Percentiles rank a stretch among this genome's conserved stretches.
phyloP scores from a whole-genome alignment of 2,797 vertebrate genomes.

The Channa striata region DNA sequence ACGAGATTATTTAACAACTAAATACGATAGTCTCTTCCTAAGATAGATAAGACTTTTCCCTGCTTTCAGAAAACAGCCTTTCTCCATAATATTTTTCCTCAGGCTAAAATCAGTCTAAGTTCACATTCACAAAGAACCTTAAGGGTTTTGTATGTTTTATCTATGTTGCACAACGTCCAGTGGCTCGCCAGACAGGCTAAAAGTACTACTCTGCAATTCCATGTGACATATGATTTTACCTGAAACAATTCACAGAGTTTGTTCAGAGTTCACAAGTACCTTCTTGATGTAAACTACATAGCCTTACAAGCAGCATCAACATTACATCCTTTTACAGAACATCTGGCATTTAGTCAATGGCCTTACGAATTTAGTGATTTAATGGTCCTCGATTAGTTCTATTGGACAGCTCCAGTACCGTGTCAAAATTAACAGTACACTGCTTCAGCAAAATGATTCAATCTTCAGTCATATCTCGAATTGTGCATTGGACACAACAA shows the following conservation, averaged over 20 bases:
- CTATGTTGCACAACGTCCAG: slow-evolving; percentile 32
- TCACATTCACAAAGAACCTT: slow-evolving; percentile 33
- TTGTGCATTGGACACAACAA: slow-evolving; percentile 20
- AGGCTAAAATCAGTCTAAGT: slow-evolving; percentile 36
- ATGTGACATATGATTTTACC: slow-evolving; percentile 35
- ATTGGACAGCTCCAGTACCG: background rate
- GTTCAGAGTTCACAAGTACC: background rate
- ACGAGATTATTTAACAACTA: slow-evolving; percentile 35
- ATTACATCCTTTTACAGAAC: background rate
- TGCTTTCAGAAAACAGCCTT: slow-evolving; percentile 22
- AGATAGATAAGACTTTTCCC: slow-evolving; percentile 2
- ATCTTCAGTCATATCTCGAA: slow-evolving; percentile 7
- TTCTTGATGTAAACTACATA: background rate
- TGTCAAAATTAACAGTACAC: background rate
- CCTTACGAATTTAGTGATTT: slow-evolving; percentile 3
- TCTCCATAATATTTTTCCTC: background rate
- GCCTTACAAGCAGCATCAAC: background rate
- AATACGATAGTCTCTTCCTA: too few species aligned
- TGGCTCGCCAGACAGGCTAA: slow-evolving; percentile 46
- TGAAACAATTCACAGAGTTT: slow-evolving; percentile 18
- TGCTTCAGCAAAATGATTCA: slow-evolving; percentile 17
- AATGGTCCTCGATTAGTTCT: background rate
- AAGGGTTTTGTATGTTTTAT: slow-evolving; percentile 55
- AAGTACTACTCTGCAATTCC: slow-evolving; percentile 57
- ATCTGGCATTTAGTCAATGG: background rate